Base-by-base conservation (phyloP, 1,140 invertebrate genomes). In the Propsilocerus akamusi region DNA sequence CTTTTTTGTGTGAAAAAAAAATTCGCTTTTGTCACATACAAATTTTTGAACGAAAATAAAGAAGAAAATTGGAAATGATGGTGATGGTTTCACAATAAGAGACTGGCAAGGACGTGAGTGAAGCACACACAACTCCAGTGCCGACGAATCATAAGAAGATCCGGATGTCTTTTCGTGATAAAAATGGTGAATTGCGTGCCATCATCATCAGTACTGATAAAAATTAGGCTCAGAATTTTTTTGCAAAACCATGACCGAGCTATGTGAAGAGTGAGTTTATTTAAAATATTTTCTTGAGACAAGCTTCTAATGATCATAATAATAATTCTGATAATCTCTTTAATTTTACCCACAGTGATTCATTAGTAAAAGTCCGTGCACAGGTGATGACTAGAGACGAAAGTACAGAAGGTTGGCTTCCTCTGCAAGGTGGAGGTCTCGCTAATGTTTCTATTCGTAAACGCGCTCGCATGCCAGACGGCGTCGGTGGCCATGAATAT, bases 331-430 rank as follows among this genome's bases (percentile, higher is more conserved):
- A 17, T 53, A 28, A 49, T 34, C 52, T 26, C 49, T 52, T 54
- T 62, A 32, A 55, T 77, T 81, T 52, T 14, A 4, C 34, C 17
- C 10, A 20, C 72, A 90, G 86, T 83, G 86, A 81, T 70, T 88
- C 82, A 73, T 76, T 96, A 80, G 92, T 95, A 73, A 86, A 84
- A 69, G 91, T 97, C 62, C 84, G 88, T 62, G 93, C 92, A 71
- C 92, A 96, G 78, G 92, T 96, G 73, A 97, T 97, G 93, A 93
- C 86, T 62, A 77, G 92, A 57, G 92, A 97, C 80, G 93, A 96
- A 68, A 91, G 86, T 65, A 89, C 86, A 49, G 92, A 90, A 53
- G 90, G 91, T 55, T 97, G 93, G 93, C 80, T 95, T 61, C 90
- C 91, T 56, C 74, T 94, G 65, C 87, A 84, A 54, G 89, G 88